phyloP scores from a whole-genome alignment of 2,797 vertebrate genomes.

The Masticophis lateralis region DNA sequence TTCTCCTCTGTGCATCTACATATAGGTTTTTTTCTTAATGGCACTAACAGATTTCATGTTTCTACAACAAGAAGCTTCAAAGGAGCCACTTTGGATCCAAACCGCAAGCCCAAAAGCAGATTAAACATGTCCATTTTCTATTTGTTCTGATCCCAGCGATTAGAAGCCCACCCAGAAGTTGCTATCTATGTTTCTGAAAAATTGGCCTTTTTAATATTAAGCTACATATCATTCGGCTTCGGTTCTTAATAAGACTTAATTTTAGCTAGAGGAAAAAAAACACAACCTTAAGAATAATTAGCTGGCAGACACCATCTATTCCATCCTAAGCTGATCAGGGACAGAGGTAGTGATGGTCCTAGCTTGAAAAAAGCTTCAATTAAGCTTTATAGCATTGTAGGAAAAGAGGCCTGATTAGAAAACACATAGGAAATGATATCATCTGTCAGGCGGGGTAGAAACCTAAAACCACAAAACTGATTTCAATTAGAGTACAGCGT shows the following conservation, averaged over 20 bases:
- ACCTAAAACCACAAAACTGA: slow-evolving; percentile 75
- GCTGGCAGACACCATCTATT: slow-evolving; percentile 59
- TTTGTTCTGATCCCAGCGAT: not conserved
- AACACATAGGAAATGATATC: slow-evolving; percentile 81
- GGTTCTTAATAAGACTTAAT: not conserved
- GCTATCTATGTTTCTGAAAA: not conserved
- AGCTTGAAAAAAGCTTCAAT: slow-evolving; percentile 71
- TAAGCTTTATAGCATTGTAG: slow-evolving; percentile 72
- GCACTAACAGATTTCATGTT: not conserved
- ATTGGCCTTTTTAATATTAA: not conserved
- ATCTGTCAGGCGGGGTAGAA: slow-evolving; percentile 74
- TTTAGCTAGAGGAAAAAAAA: not conserved
- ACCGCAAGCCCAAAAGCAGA: not conserved
- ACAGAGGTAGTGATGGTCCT: slow-evolving; percentile 60
- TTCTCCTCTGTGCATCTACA: not conserved
- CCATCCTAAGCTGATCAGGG: slow-evolving; percentile 67
- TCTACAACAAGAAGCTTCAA: not conserved
- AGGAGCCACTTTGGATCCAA: not conserved
- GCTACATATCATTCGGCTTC: not conserved
- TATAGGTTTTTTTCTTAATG: not conserved
- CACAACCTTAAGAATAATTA: slow-evolving; percentile 1
- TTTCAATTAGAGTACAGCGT: slow-evolving; percentile 75
- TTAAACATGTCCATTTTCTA: not conserved
- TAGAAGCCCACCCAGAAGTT: not conserved
- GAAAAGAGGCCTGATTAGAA: slow-evolving; percentile 74